These are phyloP conservation scores for Erannis defoliaria DNA, from an alignment of 2,888 invertebrate species.

Conservation along the genomic window DNA sequence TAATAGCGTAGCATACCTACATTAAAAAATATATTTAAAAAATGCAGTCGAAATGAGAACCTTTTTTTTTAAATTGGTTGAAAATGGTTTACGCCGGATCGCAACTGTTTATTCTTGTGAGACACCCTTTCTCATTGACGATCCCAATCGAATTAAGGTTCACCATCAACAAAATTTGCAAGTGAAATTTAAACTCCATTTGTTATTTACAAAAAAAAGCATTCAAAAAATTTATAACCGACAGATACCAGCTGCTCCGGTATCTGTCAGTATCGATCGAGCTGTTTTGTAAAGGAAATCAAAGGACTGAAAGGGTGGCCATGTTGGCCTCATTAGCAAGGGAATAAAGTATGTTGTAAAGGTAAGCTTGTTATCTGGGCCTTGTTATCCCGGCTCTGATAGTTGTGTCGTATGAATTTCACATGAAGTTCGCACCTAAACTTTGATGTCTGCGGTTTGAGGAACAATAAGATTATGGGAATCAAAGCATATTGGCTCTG, in stretches of 20 bases:
- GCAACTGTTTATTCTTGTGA: too few species aligned
- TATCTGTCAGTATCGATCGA: too few species aligned
- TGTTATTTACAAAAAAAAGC: constrained; percentile 4
- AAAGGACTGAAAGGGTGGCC: constrained; percentile 26
- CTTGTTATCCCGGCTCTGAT: constrained; percentile 41
- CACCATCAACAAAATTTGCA: constrained; percentile 2
- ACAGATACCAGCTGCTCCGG: constrained; percentile 11
- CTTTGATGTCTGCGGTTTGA: constrained; percentile 20
- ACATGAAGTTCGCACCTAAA: constrained; percentile 27
- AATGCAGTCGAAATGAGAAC: too few species aligned
- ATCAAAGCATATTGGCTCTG: constrained; percentile 13
- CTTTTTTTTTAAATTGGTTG: too few species aligned
- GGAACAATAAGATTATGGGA: constrained; percentile 16
- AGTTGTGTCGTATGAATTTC: constrained; percentile 28
- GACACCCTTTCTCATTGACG: background rate
- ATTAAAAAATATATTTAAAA: too few species aligned
- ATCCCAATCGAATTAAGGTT: background rate
- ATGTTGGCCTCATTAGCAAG: constrained; percentile 22
- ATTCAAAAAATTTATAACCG: constrained; percentile 10
- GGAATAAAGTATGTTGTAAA: constrained; percentile 32
- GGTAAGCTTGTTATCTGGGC: constrained; percentile 37
- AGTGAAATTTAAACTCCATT: constrained; percentile 8
- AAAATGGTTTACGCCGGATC: too few species aligned
- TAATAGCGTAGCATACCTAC: too few species aligned
- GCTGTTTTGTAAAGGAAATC: constrained; percentile 24